Evolutionary conservation across 1,140 invertebrate genomes (phyloP), one percentile per base, ranked within the genome.

Genomic region (Macrobrachium nipponense): DNA sequence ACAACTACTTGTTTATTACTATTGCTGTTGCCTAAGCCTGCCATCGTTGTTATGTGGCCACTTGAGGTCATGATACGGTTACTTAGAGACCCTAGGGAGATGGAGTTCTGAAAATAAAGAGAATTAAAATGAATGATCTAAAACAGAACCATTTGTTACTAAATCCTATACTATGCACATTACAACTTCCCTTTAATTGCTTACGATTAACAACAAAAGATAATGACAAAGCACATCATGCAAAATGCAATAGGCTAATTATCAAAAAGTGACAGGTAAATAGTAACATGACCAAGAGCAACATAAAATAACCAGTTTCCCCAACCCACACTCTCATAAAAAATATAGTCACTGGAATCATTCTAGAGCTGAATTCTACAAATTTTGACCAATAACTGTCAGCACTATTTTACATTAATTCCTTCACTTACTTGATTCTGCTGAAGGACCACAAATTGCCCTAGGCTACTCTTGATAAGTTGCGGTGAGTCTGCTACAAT

Each of bases 381-480:
- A 36, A 36, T 36, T 36, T 36, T 36, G 27, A 36, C 1, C 27
- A 36, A 36, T 36, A 36, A 36, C 27, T 36, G 27, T 36, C 27
- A 36, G 27, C 27, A 36, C 27, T 36, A 36, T 36, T 36, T 36
- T 4, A 36, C 27, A 36, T 17, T 27, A 70, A 43, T 23, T 70
- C 15, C 7, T 27, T 8, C 23, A 44, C 51, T 43, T 44, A 88
- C 87, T 72, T 88, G 87, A 61, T 88, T 88, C 58, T 83, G 87
- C 43, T 88, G 87, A n/a, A 88, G 82, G 15, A 88, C 81, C 23
- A 88, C 87, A 84, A 88, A 85, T 51, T 88, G 81, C 11, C 82
- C 87, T 5, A 80, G 61, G 81, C 58, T 87, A 62, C 77, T 85
- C 70, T 88, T 88, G 59, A 88, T 84, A n/a, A 88, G 44, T 44